Evolutionary conservation across 2,113 vertebrate genomes (phyloP).

Genomic region (Phoenicopterus ruber): DNA sequence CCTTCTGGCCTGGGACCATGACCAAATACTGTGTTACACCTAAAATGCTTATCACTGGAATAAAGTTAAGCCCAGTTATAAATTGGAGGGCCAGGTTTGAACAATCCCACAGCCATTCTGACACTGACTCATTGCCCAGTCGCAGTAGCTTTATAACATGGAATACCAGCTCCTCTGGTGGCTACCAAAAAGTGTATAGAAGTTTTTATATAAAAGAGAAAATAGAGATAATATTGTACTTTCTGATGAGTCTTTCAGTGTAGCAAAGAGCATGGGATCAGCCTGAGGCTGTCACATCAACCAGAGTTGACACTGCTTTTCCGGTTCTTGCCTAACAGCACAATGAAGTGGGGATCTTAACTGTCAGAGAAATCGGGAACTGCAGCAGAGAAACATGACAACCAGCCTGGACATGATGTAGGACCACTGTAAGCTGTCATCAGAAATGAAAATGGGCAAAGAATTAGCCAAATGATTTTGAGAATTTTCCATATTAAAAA

Average conservation of each 20-base stretch:
- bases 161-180: neutral
- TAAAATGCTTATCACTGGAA: neutral
- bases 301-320: neutral
- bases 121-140: neutral
- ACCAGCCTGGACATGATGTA: neutral
- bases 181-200: neutral
- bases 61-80: neutral
- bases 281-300: neutral
- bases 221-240: neutral
- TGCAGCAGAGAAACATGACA: neutral
- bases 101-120: neutral
- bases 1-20: neutral
- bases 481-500: neutral
- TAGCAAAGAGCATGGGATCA: neutral
- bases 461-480: neutral
- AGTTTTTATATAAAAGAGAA: neutral
- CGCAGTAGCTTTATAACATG: accelerated
- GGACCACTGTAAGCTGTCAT: neutral
- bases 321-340: neutral
- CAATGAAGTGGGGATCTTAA: neutral
- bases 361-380: neutral
- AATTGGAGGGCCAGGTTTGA: neutral
- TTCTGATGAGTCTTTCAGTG: neutral
- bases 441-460: neutral
- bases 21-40: neutral